Conservation (phyloP, 1,140 invertebrate species). For the Lineus longissimus region DNA sequence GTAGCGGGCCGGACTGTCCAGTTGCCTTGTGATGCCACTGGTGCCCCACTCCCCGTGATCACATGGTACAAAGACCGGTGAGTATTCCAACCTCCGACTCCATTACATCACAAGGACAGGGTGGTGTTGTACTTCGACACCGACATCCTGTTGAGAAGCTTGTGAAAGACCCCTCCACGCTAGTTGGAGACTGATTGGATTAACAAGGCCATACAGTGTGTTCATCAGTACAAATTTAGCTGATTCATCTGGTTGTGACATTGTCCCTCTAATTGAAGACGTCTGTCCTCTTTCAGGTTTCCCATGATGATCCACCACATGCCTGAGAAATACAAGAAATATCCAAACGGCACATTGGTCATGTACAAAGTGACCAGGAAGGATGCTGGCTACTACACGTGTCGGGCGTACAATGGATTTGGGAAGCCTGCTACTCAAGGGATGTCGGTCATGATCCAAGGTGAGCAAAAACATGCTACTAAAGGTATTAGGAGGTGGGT, state of each 20-base stretch:
- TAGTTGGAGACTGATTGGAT: too few species aligned
- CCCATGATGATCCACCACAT: background rate
- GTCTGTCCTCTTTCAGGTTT: background rate
- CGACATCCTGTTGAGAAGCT: too few species aligned
- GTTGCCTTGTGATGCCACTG: background rate
- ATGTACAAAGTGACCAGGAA: constrained; percentile 68
- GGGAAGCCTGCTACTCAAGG: constrained; percentile 73
- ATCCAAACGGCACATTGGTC: background rate
- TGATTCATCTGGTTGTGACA: too few species aligned
- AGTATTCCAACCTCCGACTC: background rate
- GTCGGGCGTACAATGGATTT: constrained; percentile 79
- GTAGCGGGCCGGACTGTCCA: background rate
- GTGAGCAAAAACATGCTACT: too few species aligned
- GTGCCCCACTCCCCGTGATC: background rate
- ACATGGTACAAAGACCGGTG: constrained; percentile 5
- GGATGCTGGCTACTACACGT: constrained; percentile 77
- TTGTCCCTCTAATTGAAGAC: background rate
- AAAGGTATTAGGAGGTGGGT: too few species aligned
- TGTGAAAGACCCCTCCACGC: too few species aligned
- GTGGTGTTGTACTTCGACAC: too few species aligned
- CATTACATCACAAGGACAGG: too few species aligned
- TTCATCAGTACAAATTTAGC: too few species aligned
- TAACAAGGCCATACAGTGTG: too few species aligned
- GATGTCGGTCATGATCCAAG: constrained; percentile 43
- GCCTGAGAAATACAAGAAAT: background rate